Percentiles rank a stretch among this genome's conserved stretches.
phyloP scores from a whole-genome alignment of 35 echinoderm and acorn worm species.

The Amphiura filiformis region DNA sequence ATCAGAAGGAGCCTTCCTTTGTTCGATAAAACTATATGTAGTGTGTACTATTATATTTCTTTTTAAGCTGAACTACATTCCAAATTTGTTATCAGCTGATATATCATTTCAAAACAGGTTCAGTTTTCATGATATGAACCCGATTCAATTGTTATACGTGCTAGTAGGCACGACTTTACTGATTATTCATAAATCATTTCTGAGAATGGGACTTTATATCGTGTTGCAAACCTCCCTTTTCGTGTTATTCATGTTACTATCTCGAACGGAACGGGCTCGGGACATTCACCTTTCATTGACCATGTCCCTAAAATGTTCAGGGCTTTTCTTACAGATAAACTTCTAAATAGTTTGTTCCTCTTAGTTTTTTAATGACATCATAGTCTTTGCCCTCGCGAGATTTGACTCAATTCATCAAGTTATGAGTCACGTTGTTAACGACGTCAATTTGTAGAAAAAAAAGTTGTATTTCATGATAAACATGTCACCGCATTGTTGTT shows the following conservation, averaged over 20 bases:
- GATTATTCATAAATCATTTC: too few species aligned
- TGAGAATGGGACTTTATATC: too few species aligned
- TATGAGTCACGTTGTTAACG: neutral
- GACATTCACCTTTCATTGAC: neutral
- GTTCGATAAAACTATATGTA: too few species aligned
- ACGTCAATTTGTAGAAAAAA: constrained; percentile 11
- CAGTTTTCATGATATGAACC: too few species aligned
- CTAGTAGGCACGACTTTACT: too few species aligned
- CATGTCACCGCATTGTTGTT: neutral
- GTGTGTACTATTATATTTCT: too few species aligned
- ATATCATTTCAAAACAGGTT: too few species aligned
- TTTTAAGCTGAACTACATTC: too few species aligned
- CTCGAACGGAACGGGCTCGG: neutral
- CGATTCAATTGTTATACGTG: too few species aligned
- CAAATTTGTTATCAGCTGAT: too few species aligned
- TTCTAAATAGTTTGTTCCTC: neutral
- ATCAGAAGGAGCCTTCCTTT: too few species aligned
- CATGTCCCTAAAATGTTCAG: constrained; percentile 10
- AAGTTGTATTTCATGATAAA: neutral
- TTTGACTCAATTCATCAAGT: neutral
- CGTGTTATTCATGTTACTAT: neutral
- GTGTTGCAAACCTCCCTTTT: too few species aligned
- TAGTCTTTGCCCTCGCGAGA: neutral
- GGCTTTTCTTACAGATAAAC: neutral
- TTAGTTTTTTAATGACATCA: neutral